phyloP scores from a whole-genome alignment of 2,888 invertebrate species.

The Pardosa pseudoannulata region DNA sequence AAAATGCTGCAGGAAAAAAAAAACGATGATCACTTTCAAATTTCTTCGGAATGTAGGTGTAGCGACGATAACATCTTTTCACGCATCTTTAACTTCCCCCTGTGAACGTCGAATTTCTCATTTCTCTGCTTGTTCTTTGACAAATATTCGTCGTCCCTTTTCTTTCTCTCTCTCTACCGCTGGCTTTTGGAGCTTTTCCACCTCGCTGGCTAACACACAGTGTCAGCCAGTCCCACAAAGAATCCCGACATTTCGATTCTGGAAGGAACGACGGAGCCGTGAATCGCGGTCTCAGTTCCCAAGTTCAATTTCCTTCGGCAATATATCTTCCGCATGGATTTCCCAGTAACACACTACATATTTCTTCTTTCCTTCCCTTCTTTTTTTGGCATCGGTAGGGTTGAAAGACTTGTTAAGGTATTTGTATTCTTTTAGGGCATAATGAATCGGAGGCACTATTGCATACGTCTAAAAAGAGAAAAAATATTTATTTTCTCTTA shows the following conservation, averaged over 20 bases:
- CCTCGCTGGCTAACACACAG: neutral
- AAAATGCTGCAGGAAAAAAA: too few relatives aligned
- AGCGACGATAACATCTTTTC: neutral
- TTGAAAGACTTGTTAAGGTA: too few relatives aligned
- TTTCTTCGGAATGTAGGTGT: too few relatives aligned
- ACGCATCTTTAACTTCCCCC: neutral
- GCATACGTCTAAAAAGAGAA: too few relatives aligned
- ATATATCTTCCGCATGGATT: neutral
- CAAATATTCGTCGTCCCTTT: neutral
- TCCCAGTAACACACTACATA: neutral
- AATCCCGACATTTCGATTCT: neutral
- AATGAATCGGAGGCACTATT: too few relatives aligned
- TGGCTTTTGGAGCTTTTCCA: constrained; percentile 3
- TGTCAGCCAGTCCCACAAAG: neutral
- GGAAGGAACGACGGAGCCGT: neutral
- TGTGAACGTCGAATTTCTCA: neutral
- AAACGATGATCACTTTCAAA: too few relatives aligned
- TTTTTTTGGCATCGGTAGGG: too few relatives aligned
- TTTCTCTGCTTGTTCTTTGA: neutral
- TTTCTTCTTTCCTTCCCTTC: neutral
- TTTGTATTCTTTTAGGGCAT: too few relatives aligned
- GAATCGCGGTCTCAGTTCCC: neutral
- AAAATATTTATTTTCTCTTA: too few relatives aligned
- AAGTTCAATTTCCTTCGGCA: neutral
- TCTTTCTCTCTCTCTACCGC: neutral